Evolutionary conservation across 2,888 invertebrate species (phyloP), one percentile per base, ranked within the genome.

Genomic region (Griposia aprilina): DNA sequence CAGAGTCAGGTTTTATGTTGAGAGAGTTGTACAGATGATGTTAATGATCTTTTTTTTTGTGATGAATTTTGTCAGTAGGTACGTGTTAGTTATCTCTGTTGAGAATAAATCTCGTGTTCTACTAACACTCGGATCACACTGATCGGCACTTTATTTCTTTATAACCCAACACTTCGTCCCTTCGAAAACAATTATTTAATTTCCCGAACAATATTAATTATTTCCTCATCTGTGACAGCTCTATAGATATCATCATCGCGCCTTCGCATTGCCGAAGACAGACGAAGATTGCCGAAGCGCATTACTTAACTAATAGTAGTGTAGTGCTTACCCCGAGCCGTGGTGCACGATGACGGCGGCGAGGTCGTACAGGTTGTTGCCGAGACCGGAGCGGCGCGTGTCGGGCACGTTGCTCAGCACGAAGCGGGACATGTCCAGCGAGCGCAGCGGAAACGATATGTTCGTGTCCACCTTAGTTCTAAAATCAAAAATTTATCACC

Each of bases 281-380:
- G 26, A 20, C 50, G 50, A 73, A 15, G 36, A 71, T 30, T 17
- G 23, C 11, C 30, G 68, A 68, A 17, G 30, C 20, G 11, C 45
- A 70, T n/a, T 13, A 26, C 7, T 26, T 36, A 41, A 30, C 6
- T 41, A 20, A 8, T n/a, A 41, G 41, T 15, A 20, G 36, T 36
- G 11, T 13, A 69, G 48, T 30, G 55, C 50, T 75, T 92, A 98
- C 98, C 98, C 98, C 59, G 98, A 97, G 87, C 98, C 98, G 92
- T 98, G 98, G 93, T 98, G 98, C 75, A 98, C 98, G 89, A 98
- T 98, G 88, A 98, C 98, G 76, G 98, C 98, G 84, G 98, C 98
- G 89, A 98, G 97, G 94, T 98, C 98, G 94, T 98, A 98, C 26
- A 98, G 97, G 90, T 98, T 97, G 92, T 97, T 97, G 77, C 97